phyloP scores from a whole-genome alignment of 1,140 invertebrate species.

The Anadara kagoshimensis region DNA sequence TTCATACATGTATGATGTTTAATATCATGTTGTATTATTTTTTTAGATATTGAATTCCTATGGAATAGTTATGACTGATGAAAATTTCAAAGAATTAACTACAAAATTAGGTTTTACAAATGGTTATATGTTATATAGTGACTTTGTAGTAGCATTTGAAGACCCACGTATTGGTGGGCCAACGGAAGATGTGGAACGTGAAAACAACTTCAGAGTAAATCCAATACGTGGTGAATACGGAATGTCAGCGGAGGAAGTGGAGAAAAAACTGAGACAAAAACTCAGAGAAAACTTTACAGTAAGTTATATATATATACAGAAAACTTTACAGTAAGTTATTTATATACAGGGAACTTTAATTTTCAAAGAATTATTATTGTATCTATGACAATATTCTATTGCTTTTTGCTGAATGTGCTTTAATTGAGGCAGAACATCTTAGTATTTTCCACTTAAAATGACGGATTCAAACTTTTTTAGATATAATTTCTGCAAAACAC shows the following conservation, averaged over 20 bases:
- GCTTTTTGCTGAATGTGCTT: too few species aligned
- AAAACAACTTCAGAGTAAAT: conserved; percentile 67
- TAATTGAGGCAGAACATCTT: too few species aligned
- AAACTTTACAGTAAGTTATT: conserved; percentile 44
- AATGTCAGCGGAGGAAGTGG: conserved; percentile 65
- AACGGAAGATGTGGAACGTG: conserved; percentile 43
- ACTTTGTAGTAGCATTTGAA: conserved; percentile 66
- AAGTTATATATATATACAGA: conserved; percentile 33
- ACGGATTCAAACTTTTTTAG: too few species aligned
- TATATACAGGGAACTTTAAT: too few species aligned
- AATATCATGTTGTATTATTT: background rate
- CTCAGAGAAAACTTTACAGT: conserved; percentile 71
- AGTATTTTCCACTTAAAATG: too few species aligned
- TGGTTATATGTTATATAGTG: conserved; percentile 64
- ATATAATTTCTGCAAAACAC: too few species aligned
- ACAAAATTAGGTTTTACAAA: conserved; percentile 60
- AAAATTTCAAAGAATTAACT: conserved; percentile 65
- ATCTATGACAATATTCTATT: too few species aligned
- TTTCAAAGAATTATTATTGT: too few species aligned
- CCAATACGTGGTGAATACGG: conserved; percentile 64
- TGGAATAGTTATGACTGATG: conserved; percentile 65
- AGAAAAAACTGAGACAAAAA: conserved; percentile 62
- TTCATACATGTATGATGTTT: background rate
- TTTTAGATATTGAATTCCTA: conserved; percentile 59
- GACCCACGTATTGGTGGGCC: conserved; percentile 55